phyloP scores from a whole-genome alignment of 2,888 invertebrate genomes.

The Habroteleia sp. region DNA sequence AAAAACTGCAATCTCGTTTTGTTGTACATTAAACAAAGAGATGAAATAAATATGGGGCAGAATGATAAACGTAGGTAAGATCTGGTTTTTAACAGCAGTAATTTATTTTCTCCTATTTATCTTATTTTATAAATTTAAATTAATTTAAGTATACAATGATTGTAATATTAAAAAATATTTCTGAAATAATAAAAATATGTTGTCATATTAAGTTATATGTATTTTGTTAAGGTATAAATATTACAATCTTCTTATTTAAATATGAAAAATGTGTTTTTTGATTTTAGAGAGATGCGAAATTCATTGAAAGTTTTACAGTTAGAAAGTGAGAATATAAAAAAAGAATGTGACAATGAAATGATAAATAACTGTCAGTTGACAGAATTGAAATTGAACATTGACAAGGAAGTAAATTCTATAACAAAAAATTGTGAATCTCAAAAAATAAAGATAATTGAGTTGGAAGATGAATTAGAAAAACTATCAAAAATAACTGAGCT shows the following conservation, averaged over 20 bases:
- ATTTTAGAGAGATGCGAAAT: slow-evolving; percentile 84
- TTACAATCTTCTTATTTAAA: too few relatives aligned
- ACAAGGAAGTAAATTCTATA: slow-evolving; percentile 82
- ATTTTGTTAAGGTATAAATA: too few relatives aligned
- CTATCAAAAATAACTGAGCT: slow-evolving; percentile 84
- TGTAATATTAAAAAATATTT: too few relatives aligned
- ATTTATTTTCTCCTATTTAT: too few relatives aligned
- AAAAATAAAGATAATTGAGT: slow-evolving; percentile 81
- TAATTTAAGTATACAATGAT: too few relatives aligned
- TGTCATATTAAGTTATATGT: too few relatives aligned
- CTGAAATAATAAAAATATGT: too few relatives aligned
- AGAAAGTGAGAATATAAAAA: slow-evolving; percentile 86
- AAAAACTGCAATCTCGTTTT: slow-evolving; percentile 89
- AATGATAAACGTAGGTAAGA: slow-evolving; percentile 84
- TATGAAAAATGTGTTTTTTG: too few relatives aligned
- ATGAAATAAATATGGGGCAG: slow-evolving; percentile 85
- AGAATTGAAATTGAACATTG: slow-evolving; percentile 83
- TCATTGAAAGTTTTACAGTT: slow-evolving; percentile 83
- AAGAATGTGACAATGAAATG: slow-evolving; percentile 85
- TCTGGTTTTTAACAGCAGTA: slow-evolving; percentile 62
- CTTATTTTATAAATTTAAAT: too few relatives aligned
- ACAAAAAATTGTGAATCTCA: slow-evolving; percentile 81
- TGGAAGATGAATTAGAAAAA: slow-evolving; percentile 83
- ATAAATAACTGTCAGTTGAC: slow-evolving; percentile 85
- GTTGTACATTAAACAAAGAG: slow-evolving; percentile 86